A percentile compares a stretch with the other conserved stretches of the same genome.
Evolutionary conservation across 2,888 invertebrate genomes (phyloP).

Genomic region (Cosmopolites sordidus): DNA sequence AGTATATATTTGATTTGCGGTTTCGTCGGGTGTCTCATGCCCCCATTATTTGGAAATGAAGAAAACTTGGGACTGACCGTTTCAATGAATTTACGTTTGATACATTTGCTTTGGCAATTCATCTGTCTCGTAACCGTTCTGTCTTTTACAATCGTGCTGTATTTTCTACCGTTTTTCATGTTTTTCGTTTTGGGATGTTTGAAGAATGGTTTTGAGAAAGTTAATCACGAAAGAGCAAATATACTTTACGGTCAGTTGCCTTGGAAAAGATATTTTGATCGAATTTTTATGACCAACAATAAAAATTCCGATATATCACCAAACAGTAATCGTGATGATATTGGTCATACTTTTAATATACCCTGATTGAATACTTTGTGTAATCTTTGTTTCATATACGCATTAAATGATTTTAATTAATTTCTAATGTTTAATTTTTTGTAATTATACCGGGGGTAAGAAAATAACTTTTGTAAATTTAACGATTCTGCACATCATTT

Average conservation of each 20-base stretch:
- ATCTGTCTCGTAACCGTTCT: slow-evolving; percentile 26
- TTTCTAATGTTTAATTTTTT: no score
- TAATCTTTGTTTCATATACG: no score
- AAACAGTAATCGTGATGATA: slow-evolving; percentile 18
- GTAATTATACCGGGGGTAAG: no score
- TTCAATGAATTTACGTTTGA: slow-evolving; percentile 7
- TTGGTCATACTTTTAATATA: slow-evolving; percentile 10
- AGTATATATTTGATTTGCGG: slow-evolving; percentile 41
- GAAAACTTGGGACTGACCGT: slow-evolving; percentile 23
- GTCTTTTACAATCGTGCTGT: slow-evolving; percentile 18
- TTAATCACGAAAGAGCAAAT: slow-evolving; percentile 30
- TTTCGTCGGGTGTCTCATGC: slow-evolving; percentile 38
- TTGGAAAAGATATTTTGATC: slow-evolving; percentile 27
- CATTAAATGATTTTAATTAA: no score
- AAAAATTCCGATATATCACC: slow-evolving; percentile 30
- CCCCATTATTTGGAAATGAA: slow-evolving; percentile 33
- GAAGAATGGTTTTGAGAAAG: slow-evolving; percentile 27
- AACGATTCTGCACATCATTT: no score
- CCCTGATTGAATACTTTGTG: no score
- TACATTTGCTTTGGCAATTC: slow-evolving; percentile 31
- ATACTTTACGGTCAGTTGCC: slow-evolving; percentile 27
- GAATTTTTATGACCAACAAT: slow-evolving; percentile 28
- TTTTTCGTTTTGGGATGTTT: slow-evolving; percentile 22
- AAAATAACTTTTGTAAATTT: no score
- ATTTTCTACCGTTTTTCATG: slow-evolving; percentile 24